phyloP scores from a whole-genome alignment of 2,888 invertebrate species.

The Xanthostigma xanthostigma region DNA sequence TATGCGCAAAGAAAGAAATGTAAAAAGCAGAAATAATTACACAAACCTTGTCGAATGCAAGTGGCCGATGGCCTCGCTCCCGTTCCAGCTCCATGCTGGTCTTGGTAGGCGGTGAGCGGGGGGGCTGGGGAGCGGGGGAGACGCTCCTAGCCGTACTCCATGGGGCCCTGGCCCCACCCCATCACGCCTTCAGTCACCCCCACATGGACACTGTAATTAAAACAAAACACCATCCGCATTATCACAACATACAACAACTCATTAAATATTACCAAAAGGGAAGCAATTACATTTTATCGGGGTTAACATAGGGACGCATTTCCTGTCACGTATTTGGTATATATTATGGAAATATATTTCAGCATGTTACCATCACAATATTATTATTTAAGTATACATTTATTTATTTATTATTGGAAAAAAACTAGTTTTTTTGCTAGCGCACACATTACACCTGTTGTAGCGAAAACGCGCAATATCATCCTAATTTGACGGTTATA shows the following conservation, averaged over 20 bases:
- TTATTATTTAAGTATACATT: too few relatives aligned
- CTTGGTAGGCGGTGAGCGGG: constrained; percentile 34
- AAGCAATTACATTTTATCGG: not conserved
- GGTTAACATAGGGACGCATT: not conserved
- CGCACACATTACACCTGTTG: too few relatives aligned
- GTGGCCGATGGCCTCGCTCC: constrained; percentile 38
- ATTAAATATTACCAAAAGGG: not conserved
- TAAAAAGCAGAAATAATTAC: not conserved
- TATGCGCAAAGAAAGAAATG: too few relatives aligned
- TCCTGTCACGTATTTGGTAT: not conserved
- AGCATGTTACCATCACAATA: too few relatives aligned
- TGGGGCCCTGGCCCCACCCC: constrained; percentile 75
- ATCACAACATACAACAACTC: not conserved
- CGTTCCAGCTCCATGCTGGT: constrained; percentile 26
- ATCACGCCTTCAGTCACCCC: constrained; percentile 62
- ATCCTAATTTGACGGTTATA: too few relatives aligned
- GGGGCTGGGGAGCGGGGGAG: constrained; percentile 49
- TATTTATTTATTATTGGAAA: too few relatives aligned
- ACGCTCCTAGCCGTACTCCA: constrained; percentile 74
- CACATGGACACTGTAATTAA: constrained; percentile 46
- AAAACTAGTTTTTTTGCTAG: too few relatives aligned
- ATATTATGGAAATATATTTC: too few relatives aligned
- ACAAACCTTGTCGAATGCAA: constrained; percentile 60
- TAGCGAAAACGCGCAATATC: too few relatives aligned
- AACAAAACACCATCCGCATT: constrained; percentile 8